These are phyloP conservation scores for Drosophila obscura DNA, from an alignment of 1,140 invertebrate genomes.

Conservation along the genomic window DNA sequence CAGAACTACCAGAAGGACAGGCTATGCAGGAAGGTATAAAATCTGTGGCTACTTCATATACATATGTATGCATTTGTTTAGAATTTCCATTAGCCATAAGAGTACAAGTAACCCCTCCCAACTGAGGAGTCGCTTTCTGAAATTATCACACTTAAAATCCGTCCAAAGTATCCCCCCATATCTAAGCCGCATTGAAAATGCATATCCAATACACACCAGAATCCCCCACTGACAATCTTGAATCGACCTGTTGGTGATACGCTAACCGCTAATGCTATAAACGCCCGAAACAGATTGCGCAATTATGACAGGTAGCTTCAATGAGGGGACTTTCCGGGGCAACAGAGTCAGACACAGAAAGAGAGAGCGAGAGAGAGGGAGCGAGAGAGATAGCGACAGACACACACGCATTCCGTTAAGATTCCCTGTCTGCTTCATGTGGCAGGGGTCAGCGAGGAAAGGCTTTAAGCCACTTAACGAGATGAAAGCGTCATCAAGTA, in stretches of 20 bases:
- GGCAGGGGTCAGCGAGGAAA: slow-evolving; percentile 30
- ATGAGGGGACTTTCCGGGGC: background rate
- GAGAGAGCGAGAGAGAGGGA: too few species aligned
- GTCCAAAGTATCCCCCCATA: too few species aligned
- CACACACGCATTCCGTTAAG: background rate
- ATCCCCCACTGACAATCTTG: background rate
- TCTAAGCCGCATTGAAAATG: background rate
- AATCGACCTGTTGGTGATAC: slow-evolving; percentile 13
- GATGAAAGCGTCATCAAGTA: slow-evolving; percentile 72
- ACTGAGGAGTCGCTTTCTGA: too few species aligned
- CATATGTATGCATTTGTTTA: too few species aligned
- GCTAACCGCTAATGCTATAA: slow-evolving; percentile 67
- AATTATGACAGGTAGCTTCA: slow-evolving; percentile 71
- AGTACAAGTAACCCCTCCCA: background rate
- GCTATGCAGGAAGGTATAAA: too few species aligned
- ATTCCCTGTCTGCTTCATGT: too few species aligned
- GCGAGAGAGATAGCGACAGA: background rate
- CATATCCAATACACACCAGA: background rate
- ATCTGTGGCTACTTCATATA: too few species aligned
- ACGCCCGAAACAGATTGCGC: slow-evolving; percentile 63
- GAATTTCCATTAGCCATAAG: background rate
- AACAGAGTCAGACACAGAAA: too few species aligned
- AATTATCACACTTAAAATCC: too few species aligned
- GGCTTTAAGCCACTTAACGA: slow-evolving; percentile 73
- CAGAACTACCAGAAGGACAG: background rate